Evolutionary conservation across 2,113 vertebrate genomes (phyloP).

Genomic region (Zosterops borbonicus): DNA sequence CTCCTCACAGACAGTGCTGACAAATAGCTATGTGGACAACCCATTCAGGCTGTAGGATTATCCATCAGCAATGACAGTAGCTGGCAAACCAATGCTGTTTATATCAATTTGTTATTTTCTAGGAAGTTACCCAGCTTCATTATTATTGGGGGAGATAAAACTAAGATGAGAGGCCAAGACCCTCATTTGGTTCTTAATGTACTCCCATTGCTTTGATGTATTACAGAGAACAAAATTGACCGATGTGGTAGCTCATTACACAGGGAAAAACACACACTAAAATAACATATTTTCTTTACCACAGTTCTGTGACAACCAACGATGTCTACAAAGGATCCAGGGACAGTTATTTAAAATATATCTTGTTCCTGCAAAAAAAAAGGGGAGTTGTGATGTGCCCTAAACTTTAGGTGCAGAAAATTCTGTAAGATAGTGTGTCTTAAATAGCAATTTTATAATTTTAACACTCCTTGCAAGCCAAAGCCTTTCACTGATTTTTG

Average conservation of each 20-base stretch:
- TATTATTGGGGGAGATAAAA: slow-evolving; percentile 69
- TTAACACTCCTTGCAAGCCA: neutral
- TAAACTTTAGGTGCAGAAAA: neutral
- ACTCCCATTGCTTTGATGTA: slow-evolving; percentile 60
- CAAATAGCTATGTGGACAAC: slow-evolving; percentile 71
- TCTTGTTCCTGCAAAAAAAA: neutral
- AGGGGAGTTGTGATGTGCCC: neutral
- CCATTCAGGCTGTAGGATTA: slow-evolving; percentile 68
- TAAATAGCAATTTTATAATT: neutral
- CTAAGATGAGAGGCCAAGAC: slow-evolving; percentile 67
- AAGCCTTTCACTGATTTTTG: neutral
- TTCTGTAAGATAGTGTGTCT: neutral
- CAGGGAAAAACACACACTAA: slow-evolving; percentile 5
- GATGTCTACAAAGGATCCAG: neutral
- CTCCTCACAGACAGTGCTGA: slow-evolving; percentile 68
- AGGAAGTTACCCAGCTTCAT: slow-evolving; percentile 69
- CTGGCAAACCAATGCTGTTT: slow-evolving; percentile 67
- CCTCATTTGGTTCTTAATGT: slow-evolving; percentile 64
- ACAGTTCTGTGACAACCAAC: neutral
- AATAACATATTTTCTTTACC: slow-evolving; percentile 34
- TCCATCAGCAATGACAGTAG: slow-evolving; percentile 71
- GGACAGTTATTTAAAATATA: neutral
- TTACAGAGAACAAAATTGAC: slow-evolving; percentile 50
- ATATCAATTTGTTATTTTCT: slow-evolving; percentile 70
- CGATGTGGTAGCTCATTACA: slow-evolving; percentile 44